Base-by-base conservation (phyloP, 2,888 invertebrate species). In the Lysandra bellargus region DNA sequence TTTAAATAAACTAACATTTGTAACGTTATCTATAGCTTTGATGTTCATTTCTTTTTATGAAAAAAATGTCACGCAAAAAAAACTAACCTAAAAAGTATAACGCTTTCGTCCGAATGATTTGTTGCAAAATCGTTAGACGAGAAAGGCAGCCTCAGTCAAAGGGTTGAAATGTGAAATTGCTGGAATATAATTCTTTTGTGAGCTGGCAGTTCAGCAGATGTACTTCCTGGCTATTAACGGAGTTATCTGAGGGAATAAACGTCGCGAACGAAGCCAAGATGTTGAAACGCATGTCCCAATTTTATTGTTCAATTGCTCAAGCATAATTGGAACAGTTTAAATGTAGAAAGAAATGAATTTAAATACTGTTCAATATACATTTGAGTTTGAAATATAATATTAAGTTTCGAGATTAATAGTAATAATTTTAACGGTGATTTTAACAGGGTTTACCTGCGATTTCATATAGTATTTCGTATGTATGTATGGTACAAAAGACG, bases 161-260 rank as follows among this genome's bases (percentile, higher is more conserved):
- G 86, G 87, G 87, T 89, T 79, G 61, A 87, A 90, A 91, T 88
- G 88, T 84, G 84, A 86, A 86, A 86, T 86, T 85, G 84, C 84
- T 84, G 85, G 87, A 86, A 87, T 89, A 87, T 88, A 88, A 91
- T 90, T 84, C 82, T 83, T 83, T 85, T 82, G 82, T 81, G 84
- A 87, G 85, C 91, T 90, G 90, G 90, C 90, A 88, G 85, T 86
- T 85, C 83, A 83, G 83, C 85, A 84, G 84, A 86, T 85, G 83
- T 84, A 83, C 82, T 83, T 81, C 82, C 80, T 82, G 81, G 82
- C 84, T 85, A 85, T 86, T 86, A 86, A 83, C 78, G 81, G 79
- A 84, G 83, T 85, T 82, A 82, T 85, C 84, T 82, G 83, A 79
- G 82, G 82, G 83, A 84, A 84, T 85, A 84, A 86, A 84, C 86